Evolutionary conservation across 2,113 vertebrate species (phyloP), one percentile per base, ranked within the genome.

Genomic region (Regulus satrapa): DNA sequence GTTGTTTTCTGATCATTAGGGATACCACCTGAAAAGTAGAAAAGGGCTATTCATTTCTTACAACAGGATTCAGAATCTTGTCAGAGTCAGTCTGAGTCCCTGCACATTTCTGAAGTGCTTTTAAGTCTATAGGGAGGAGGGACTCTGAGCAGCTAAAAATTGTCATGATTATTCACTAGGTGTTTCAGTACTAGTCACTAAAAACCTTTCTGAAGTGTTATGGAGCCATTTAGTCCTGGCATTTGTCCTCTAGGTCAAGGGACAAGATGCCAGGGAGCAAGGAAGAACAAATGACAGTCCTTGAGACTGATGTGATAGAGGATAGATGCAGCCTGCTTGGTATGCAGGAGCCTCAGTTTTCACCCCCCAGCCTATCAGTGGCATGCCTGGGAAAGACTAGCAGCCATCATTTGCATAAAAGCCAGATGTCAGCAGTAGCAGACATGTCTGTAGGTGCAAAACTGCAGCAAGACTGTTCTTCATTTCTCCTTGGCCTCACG

Each of bases 1-100:
- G 89, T 97, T 97, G 96, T 97, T 98, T 97, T 97, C 95, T 97
- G 91, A 76, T 89, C 69, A 36, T 93, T 83, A 92, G 94, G 72
- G 76, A 94, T 83, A 71, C 74, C 87, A 89, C 61, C 52, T 89
- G 77, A 88, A 92, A 96, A 97, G 92, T 3, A 92, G 38, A 89
- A 63, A 73, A 87, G 83, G 16, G 34, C 68, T 18, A 13, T 68
- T 88, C 4, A 5, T 64, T 76, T n/a, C 41, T 89, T 89, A 69
- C 32, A 5, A 4, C 20, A 79, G 59, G 38, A 82, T 45, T 49
- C 24, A 75, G 73, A 48, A 79, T 38, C 8, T 67, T 82, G 8
- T 28, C 2, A 2, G 61, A 81, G 29, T 61, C 38, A 81, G 31
- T 26, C 55, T 55, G 43, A 78, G 69, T 85, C 40, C 19, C 40